Evolutionary conservation across 2,888 invertebrate genomes (phyloP), one percentile per base, ranked within the genome.

Genomic region (Lepas anatifera): DNA sequence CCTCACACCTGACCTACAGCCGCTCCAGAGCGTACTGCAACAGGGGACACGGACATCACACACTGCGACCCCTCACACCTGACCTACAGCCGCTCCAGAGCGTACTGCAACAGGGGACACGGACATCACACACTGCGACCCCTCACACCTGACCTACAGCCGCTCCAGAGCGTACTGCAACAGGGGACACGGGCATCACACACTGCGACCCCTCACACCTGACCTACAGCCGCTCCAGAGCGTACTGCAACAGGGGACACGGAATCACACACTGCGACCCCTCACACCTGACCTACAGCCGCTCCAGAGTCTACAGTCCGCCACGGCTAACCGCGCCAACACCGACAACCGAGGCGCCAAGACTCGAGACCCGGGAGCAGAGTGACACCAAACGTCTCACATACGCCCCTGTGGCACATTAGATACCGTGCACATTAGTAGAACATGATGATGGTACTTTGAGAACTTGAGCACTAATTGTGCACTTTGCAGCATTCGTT

Each of bases 1-100:
- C 96, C 82, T 98, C 97, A 81, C 97, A 95, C 93, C 94, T 94
- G 77, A 97, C 96, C 86, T 99, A 98, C 84, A 99, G 86, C 85
- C 98, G 88, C 82, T 98, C 97, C 77, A 99, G 83, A 72, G 96
- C 96, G 81, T 98, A 98, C 88, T 91, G 83, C 43, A 39, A 39
- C 39, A 13, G 39, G 8, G 39, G 8, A 8, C n/a, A n/a, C n/a
- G n/a, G n/a, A n/a, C n/a, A n/a, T n/a, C 39, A 7, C 39, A 39
- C 8, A 13, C 13, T 13, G 13, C 39, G 39, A 39, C 13, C 39
- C 39, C 39, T n/a, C 39, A 39, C 39, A 39, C 39, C 10, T 13
- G 16, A 68, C 70, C 48, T 52, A 67, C 27, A 71, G 43, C 35
- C 68, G 66, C n/a, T 71, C 69, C 67, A 71, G 63, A n/a, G 71